Evolutionary conservation across 2,888 invertebrate genomes (phyloP), one percentile per base, ranked within the genome.

Genomic region (Caenorhabditis auriculariae): DNA sequence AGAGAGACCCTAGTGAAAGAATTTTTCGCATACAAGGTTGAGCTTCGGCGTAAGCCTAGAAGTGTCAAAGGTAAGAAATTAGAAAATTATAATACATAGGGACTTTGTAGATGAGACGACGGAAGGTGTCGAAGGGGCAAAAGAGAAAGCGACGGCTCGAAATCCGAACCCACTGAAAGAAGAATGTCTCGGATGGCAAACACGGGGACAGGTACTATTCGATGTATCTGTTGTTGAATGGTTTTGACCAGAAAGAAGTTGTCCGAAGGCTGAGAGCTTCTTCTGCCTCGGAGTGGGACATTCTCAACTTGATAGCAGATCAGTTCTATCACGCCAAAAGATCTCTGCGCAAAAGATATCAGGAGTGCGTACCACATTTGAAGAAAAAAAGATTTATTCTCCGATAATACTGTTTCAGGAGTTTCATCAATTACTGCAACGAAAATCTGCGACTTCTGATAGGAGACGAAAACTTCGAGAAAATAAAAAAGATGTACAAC

Each of bases 321-420:
- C 65, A 65, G 39, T 69, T 53, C 48, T 69, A 69, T 52, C 66
- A 63, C 48, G 49, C 57, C 44, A 55, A 63, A 29, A 69, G 63
- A 38, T 48, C 57, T 6, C 23, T 63, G 9, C 23, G 69, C 9
- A 51, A 42, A 1, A 54, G 47, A 39, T 63, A 52, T 44, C 62
- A 66, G 42, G 46, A 21, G 68, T 68, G 6, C 42, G 48, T 46
- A 7, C 9, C 6, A 19, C 12, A 9, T 19, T 32, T 12, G 1
- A 7, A 35, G 4, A 17, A 17, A 17, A 19, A 37, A 37, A 3
- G 4, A 37, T 17, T n/a, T 4, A 3, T 37, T 7, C 37, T 6
- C 42, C 26, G 23, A 4, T 4, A 15, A 4, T n/a, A 37, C 23
- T n/a, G 46, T 52, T 59, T 15, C 41, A 67, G 67, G 35, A 35